Base-by-base conservation (phyloP, 2,888 invertebrate species). In the Dastarcus helophoroides region DNA sequence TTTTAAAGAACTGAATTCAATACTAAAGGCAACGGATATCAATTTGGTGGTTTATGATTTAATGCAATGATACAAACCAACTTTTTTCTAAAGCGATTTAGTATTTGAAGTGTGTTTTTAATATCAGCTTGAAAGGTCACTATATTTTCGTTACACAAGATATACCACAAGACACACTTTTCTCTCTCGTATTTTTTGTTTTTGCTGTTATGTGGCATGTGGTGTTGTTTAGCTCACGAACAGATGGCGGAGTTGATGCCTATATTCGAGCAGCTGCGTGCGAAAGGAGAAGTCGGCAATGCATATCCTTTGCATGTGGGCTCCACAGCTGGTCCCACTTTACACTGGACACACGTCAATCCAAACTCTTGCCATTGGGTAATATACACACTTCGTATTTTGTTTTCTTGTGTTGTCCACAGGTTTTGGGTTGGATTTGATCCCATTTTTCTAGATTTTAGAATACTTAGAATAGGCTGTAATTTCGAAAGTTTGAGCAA, bases 211-310 rank as follows among this genome's bases (percentile, higher is more conserved):
- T 40, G 34, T 40, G 35, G 42, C 42, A 41, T 42, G 40, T 42
- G 39, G 33, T 42, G 27, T 47, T 9, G 17, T 14, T 32, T 38
- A 89, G 89, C 88, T 68, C 85, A 88, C 72, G 88, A 88, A 75
- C 85, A 89, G 73, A 76, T 90, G 79, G 84, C 79, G 71, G 86
- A 89, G 73, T 75, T 90, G 79, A 86, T 80, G 82, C 89, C 89
- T 60, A 88, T 90, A 69, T 89, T 90, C 76, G 88, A 89, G 72
- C 82, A 82, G 67, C 76, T 89, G 63, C 77, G 89, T 62, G 84
- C 84, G 64, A 81, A 83, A 63, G 85, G 88, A 68, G 84, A 86
- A 67, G 77, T 85, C 54, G 86, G 86, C 61, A 85, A 84, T 69
- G 84, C 86, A 58, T 88, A 84, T 68, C 86, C 86, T 57, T 79